Percentiles rank a stretch among this genome's conserved stretches.
phyloP scores from a whole-genome alignment of 2,113 vertebrate species.

The Bos javanicus region DNA sequence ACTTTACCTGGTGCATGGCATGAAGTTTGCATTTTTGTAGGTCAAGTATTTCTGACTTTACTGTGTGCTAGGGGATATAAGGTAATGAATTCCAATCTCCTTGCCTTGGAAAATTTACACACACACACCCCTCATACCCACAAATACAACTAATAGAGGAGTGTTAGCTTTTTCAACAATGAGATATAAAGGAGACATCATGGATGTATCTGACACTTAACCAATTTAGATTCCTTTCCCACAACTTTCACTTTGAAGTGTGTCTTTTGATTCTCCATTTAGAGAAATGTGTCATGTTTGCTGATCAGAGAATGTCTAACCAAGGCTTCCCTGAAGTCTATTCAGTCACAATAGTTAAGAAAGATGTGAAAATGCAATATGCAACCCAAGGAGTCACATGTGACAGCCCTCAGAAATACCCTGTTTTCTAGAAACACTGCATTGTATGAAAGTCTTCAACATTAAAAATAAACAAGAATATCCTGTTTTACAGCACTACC shows the following conservation, averaged over 20 bases:
- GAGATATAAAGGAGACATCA: constrained; percentile 51
- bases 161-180: constrained; percentile 45
- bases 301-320: background rate
- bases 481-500: background rate
- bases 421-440: background rate
- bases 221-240: constrained; percentile 45
- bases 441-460: background rate
- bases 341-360: background rate
- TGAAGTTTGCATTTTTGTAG: background rate
- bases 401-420: background rate
- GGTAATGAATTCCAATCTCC: background rate
- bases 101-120: background rate
- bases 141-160: background rate
- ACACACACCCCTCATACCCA: background rate
- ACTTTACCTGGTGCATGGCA: background rate
- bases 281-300: background rate
- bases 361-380: background rate
- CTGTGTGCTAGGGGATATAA: background rate
- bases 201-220: constrained; percentile 41
- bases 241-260: constrained; percentile 36
- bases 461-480: background rate
- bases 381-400: fast-evolving
- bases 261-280: constrained; percentile 34
- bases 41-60: background rate
- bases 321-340: background rate